phyloP scores from a whole-genome alignment of 2,888 invertebrate species.

The Tipula unca region DNA sequence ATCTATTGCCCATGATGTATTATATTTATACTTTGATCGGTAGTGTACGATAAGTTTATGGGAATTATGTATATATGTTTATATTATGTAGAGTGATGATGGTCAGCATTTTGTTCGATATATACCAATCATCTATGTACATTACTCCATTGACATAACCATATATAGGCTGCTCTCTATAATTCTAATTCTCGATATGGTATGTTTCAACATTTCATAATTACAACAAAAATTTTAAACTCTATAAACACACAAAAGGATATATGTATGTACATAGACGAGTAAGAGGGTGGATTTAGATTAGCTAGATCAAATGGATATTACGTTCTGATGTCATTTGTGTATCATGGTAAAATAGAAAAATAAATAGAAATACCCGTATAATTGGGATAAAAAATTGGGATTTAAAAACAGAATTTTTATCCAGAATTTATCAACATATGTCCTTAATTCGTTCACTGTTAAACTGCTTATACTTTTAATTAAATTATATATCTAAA shows the following conservation, averaged over 20 bases:
- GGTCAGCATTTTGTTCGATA: not conserved
- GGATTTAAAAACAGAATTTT: not conserved
- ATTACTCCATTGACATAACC: not conserved
- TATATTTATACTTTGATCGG: not conserved
- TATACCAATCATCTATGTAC: not conserved
- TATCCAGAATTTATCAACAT: slow-evolving; percentile 8
- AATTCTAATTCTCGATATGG: not conserved
- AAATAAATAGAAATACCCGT: not conserved
- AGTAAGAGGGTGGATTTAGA: not conserved
- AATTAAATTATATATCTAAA: not conserved
- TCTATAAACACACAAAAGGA: not conserved
- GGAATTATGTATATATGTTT: not conserved
- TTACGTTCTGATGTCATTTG: not conserved
- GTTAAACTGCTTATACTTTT: not conserved
- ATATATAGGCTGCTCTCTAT: not conserved
- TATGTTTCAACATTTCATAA: not conserved
- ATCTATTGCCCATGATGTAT: not conserved
- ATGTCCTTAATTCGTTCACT: not conserved
- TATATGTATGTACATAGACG: not conserved
- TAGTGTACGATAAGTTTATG: not conserved
- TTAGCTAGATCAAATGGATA: not conserved
- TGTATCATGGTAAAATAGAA: not conserved
- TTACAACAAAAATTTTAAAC: not conserved
- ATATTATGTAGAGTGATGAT: not conserved
- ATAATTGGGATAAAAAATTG: not conserved